Evolutionary conservation across 2,888 invertebrate species (phyloP).

Genomic region (Acrobasis suavella): DNA sequence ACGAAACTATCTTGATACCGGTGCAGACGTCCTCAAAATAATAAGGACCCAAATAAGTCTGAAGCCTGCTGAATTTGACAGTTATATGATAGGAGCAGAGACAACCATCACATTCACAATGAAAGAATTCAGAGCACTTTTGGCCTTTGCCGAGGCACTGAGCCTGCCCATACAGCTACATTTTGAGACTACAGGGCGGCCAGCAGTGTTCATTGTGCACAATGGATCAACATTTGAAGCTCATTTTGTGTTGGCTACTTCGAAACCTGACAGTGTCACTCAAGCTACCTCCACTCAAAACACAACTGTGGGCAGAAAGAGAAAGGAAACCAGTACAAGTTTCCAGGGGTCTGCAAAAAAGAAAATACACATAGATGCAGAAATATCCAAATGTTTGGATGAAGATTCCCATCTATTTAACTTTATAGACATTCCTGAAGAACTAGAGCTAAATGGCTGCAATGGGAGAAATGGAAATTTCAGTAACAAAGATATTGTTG

Average conservation of each 20-base stretch:
- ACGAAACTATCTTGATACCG: constrained; percentile 90
- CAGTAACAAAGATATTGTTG: constrained; percentile 31
- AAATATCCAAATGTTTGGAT: constrained; percentile 67
- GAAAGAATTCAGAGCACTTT: constrained; percentile 91
- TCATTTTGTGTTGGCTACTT: constrained; percentile 90
- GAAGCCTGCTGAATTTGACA: constrained; percentile 88
- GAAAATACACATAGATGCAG: constrained; percentile 64
- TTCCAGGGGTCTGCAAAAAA: constrained; percentile 52
- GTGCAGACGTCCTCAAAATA: constrained; percentile 84
- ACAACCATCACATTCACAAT: constrained; percentile 92
- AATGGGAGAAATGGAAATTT: constrained; percentile 32
- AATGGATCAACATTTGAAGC: constrained; percentile 89
- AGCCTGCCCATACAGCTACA: constrained; percentile 86
- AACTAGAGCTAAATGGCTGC: constrained; percentile 35
- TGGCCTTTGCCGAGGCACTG: constrained; percentile 90
- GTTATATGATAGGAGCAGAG: constrained; percentile 84
- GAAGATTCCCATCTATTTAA: constrained; percentile 78
- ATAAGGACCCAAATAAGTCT: constrained; percentile 90
- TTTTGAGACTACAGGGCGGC: constrained; percentile 91
- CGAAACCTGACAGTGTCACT: constrained; percentile 81
- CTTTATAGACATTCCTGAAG: constrained; percentile 70
- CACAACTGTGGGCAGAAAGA: constrained; percentile 58
- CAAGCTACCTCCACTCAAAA: constrained; percentile 65
- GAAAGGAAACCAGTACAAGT: constrained; percentile 49
- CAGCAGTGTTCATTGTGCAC: constrained; percentile 88